Evolutionary conservation across 1,140 invertebrate genomes (phyloP).

Genomic region (Cherax quadricarinatus): DNA sequence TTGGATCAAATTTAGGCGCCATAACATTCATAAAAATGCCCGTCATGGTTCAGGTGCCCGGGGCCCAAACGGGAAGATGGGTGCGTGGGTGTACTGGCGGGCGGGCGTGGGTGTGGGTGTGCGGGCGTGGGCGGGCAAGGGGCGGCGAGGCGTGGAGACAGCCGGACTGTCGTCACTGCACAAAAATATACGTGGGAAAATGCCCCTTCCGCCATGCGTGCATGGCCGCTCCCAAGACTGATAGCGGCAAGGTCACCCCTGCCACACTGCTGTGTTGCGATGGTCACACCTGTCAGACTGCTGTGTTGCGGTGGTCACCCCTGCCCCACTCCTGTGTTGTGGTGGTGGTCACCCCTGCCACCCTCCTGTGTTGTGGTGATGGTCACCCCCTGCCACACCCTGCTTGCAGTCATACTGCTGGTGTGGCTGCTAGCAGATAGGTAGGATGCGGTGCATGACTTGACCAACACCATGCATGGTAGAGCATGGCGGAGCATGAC

Average conservation of each 20-base stretch:
- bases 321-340: background rate
- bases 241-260: slow-evolving; percentile 11
- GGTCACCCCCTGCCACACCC: no score
- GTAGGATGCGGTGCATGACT: background rate
- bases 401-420: no score
- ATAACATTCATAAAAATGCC: no score
- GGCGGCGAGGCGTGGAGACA: background rate
- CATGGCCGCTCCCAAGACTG: slow-evolving; percentile 1
- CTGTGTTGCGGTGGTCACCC: background rate
- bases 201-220: slow-evolving; percentile 36
- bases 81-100: no score
- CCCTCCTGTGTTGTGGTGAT: no score
- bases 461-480: slow-evolving; percentile 37
- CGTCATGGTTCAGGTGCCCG: no score
- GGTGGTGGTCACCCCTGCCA: background rate
- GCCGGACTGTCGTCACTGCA: slow-evolving; percentile 3
- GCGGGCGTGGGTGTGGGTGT: no score
- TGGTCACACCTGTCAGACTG: background rate
- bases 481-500: no score
- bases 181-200: slow-evolving; percentile 42
- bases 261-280: background rate
- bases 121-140: background rate
- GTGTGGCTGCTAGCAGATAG: background rate
- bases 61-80: no score
- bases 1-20: no score